Base-by-base conservation (phyloP, 2,888 invertebrate species). In the Pherbina coryleti region DNA sequence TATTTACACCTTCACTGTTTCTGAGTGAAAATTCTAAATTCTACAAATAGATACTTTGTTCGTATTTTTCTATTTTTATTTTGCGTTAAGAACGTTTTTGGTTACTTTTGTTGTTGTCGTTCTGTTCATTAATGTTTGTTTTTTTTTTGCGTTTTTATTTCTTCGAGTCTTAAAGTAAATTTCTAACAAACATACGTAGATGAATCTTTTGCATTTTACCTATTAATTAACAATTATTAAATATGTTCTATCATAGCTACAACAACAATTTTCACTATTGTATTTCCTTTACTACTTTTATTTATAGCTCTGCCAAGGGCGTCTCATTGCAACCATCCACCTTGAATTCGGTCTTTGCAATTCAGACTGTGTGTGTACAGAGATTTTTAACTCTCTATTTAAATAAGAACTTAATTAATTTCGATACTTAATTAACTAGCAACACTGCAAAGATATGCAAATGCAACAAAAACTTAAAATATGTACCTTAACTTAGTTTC, bases 341-440 rank as follows among this genome's bases (percentile, higher is more conserved):
- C 88, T 89, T 84, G 88, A 88, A 87, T 88, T 88, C 84, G 89
- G 88, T 87, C 87, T 87, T 83, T 88, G 88, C 85, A 88, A 87
- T 84, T 87, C 88, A 82, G 87, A 87, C 86, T 87, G 87, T 87
- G 87, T 88, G 87, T 87, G 87, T 87, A 87, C 85, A 82, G 85
- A 87, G 86, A 84, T 88, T 83, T 87, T 87, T 87, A 84, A 87
- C 75, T 87, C 87, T 86, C 87, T 88, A 82, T 88, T 87, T 86
- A 86, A 87, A 84, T 85, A 86, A 84, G 79, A 81, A 79, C 82
- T 69, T 69, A 28, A 17, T 69, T 69, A 28, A 17, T 64, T 31
- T n/a, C 64, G 17, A 64, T 31, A 64, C 25, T 64, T 64, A 31
- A n/a, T 31, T 31, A 34, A 28, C 28, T 11, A 60, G 60, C 25